These are phyloP conservation scores for Cylas formicarius DNA, from an alignment of 1,140 invertebrate genomes.

Conservation along the genomic window DNA sequence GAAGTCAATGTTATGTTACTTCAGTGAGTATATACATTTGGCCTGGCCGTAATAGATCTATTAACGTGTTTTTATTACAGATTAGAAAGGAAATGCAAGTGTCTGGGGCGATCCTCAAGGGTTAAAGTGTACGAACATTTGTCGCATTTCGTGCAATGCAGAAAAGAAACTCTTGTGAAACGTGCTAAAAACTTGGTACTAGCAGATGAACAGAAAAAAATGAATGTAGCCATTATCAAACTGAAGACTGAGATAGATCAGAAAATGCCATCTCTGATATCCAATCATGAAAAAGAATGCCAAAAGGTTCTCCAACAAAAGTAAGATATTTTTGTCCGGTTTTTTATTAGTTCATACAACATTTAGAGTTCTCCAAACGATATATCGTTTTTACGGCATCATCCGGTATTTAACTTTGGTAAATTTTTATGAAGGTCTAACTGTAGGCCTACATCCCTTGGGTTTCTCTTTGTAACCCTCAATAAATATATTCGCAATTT, in stretches of 20 bases:
- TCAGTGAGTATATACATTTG: conserved; percentile 44
- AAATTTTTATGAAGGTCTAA: no score
- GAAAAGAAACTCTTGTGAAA: conserved; percentile 60
- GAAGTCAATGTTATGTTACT: conserved; percentile 55
- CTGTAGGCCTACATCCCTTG: no score
- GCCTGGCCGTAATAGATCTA: neutral
- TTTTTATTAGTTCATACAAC: neutral
- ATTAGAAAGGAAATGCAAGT: conserved; percentile 50
- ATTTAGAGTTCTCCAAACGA: no score
- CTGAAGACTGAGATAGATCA: conserved; percentile 49
- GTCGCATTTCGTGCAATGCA: conserved; percentile 55
- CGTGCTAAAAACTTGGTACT: conserved; percentile 58
- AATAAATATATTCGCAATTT: no score
- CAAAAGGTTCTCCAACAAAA: conserved; percentile 49
- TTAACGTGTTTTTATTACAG: conserved; percentile 43
- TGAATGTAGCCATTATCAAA: conserved; percentile 43
- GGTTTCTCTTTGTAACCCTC: no score
- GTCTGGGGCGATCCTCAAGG: conserved; percentile 43
- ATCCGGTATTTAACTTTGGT: no score
- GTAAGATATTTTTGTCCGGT: conserved; percentile 38
- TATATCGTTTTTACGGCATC: no score
- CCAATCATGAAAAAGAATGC: conserved; percentile 52
- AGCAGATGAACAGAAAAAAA: conserved; percentile 51
- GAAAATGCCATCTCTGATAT: conserved; percentile 51
- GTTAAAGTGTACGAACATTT: conserved; percentile 56